Percentiles rank a stretch among this genome's conserved stretches.
These are phyloP conservation scores for Lutjanus erythropterus DNA, from an alignment of 2,113 vertebrate genomes.

Conservation along the genomic window DNA sequence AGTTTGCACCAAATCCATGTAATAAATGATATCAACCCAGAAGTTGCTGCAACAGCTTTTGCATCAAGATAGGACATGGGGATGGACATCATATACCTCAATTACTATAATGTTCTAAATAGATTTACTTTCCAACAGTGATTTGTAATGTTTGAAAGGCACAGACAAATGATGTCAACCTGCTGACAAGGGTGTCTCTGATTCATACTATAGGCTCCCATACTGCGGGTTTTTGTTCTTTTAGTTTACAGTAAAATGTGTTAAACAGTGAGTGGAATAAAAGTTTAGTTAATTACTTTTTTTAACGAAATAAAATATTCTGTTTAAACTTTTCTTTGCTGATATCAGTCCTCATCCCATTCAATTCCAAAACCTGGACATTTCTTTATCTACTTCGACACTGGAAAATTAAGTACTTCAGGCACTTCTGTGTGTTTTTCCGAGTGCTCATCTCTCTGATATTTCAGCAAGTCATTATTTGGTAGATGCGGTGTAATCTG, in stretches of 20 bases:
- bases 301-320: not conserved
- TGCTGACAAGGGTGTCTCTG: too few relatives aligned
- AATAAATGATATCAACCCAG: too few relatives aligned
- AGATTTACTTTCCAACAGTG: too few relatives aligned
- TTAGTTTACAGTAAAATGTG: not conserved
- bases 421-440: conserved; percentile 2
- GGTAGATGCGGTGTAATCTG: conserved; percentile 30
- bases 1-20: too few relatives aligned
- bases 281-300: not conserved
- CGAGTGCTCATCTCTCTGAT: conserved; percentile 17
- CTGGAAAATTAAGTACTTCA: conserved; percentile 1
- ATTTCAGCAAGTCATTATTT: conserved; percentile 36
- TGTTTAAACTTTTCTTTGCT: not conserved
- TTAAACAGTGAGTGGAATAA: not conserved
- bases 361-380: not conserved
- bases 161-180: too few relatives aligned
- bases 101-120: too few relatives aligned
- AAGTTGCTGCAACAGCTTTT: too few relatives aligned
- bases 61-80: too few relatives aligned
- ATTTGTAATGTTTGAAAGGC: too few relatives aligned
- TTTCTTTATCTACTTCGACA: not conserved
- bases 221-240: not conserved
- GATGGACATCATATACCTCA: too few relatives aligned
- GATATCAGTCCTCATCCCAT: not conserved
- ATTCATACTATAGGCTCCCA: too few relatives aligned